phyloP scores from a whole-genome alignment of 2,888 invertebrate genomes.

The Ariolimax columbianus region DNA sequence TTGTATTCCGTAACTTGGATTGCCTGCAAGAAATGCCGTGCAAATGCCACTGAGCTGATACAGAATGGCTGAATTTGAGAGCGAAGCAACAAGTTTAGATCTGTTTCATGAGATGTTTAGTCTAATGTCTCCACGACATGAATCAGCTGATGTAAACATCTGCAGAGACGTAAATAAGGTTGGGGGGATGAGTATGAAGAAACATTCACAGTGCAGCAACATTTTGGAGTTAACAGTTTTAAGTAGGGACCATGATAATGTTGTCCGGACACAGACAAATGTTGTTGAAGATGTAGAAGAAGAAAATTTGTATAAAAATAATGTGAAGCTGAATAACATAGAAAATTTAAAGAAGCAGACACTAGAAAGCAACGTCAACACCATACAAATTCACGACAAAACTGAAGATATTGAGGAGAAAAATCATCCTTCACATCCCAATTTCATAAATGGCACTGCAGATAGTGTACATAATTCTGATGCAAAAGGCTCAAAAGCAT shows the following conservation, averaged over 20 bases:
- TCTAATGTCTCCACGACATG: not conserved
- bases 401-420: not conserved
- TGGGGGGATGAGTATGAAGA: not conserved
- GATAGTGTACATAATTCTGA: not conserved
- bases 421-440: not conserved
- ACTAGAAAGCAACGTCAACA: no score
- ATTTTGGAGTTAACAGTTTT: not conserved
- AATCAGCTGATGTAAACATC: conserved; percentile 21
- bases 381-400: not conserved
- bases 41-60: conserved; percentile 12
- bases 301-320: not conserved
- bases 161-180: conserved; percentile 11
- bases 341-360: conserved; percentile 14
- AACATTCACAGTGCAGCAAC: not conserved
- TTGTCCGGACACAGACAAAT: not conserved
- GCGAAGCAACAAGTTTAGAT: not conserved
- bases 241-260: conserved; percentile 1
- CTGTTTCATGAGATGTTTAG: conserved; percentile 1
- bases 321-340: not conserved
- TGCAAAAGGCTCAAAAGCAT: not conserved
- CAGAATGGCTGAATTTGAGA: conserved; percentile 33
- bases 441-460: not conserved
- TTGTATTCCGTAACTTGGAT: not conserved
- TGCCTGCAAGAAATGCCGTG: not conserved
- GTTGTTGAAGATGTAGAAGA: not conserved